Conservation (phyloP, 2,113 vertebrate species). For the Neogobius melanostomus region DNA sequence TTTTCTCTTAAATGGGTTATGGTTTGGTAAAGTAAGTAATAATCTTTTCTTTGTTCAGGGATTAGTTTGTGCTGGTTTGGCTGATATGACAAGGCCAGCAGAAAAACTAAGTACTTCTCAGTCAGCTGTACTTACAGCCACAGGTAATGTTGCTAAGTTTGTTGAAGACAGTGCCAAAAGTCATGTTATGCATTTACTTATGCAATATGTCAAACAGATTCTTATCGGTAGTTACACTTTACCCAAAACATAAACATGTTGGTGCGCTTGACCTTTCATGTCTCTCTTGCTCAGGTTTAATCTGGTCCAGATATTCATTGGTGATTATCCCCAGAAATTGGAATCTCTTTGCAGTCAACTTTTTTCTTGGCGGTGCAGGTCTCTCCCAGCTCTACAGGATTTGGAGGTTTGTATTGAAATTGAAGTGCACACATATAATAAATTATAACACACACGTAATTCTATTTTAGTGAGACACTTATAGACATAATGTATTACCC, state of each 20-base stretch:
- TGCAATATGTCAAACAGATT: slow-evolving; percentile 45
- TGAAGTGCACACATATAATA: no score
- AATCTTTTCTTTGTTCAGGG: slow-evolving; percentile 71
- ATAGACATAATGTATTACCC: no score
- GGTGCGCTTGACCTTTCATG: slow-evolving; percentile 23
- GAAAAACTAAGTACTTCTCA: slow-evolving; percentile 94
- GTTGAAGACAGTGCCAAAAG: slow-evolving; percentile 45
- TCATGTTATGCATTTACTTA: slow-evolving; percentile 17
- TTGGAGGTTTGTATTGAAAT: slow-evolving; percentile 84
- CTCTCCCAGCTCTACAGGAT: slow-evolving; percentile 90
- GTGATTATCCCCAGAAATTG: slow-evolving; percentile 99
- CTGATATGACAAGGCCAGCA: slow-evolving; percentile 93
- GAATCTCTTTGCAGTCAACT: slow-evolving; percentile 96
- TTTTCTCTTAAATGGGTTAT: neutral
- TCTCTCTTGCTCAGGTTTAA: slow-evolving; percentile 79
- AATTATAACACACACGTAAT: no score
- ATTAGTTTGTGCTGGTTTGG: slow-evolving; percentile 90
- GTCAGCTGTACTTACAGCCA: slow-evolving; percentile 91
- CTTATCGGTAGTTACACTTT: slow-evolving; percentile 37
- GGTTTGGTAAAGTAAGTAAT: neutral
- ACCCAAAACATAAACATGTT: slow-evolving; percentile 29
- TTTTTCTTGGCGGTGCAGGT: slow-evolving; percentile 92
- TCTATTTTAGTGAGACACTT: no score
- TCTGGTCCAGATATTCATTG: slow-evolving; percentile 98
- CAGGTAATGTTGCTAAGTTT: slow-evolving; percentile 76